Conservation (phyloP, 2,113 vertebrate species). For the Seriola rivoliana region DNA sequence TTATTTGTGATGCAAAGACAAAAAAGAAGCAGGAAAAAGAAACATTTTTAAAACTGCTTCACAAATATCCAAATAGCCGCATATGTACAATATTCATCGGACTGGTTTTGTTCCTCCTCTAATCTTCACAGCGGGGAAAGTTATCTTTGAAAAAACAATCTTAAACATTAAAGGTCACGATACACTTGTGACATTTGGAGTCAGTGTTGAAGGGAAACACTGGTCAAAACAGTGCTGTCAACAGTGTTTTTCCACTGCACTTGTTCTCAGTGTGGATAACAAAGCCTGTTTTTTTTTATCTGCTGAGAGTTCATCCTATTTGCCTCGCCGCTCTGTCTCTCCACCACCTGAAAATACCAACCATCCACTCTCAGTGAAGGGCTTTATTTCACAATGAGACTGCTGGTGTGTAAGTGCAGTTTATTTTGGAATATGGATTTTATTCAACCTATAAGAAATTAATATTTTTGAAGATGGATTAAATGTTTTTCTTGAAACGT, state of each 20-base stretch:
- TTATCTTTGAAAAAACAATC: conserved; percentile 5
- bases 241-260: conserved; percentile 5
- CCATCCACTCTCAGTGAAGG: not conserved
- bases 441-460: too few species aligned
- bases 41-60: not conserved
- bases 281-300: conserved; percentile 23
- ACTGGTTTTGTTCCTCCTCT: not conserved
- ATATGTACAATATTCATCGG: too few species aligned
- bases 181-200: conserved; percentile 38
- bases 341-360: not conserved
- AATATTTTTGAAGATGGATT: too few species aligned
- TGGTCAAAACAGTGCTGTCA: not conserved
- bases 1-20: not conserved
- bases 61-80: too few species aligned
- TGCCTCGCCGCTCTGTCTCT: not conserved
- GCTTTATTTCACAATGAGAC: not conserved
- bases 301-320: not conserved
- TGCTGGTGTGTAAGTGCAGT: too few species aligned
- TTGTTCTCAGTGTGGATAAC: conserved; percentile 17
- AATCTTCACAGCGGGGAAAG: not conserved
- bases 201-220: not conserved
- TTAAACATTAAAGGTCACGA: conserved; percentile 35
- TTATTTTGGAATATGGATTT: too few species aligned
- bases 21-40: not conserved
- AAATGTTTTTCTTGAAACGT: too few species aligned